Evolutionary conservation across 2,113 vertebrate species (phyloP), one percentile per base, ranked within the genome.

Genomic region (Sterrhoptilus dennistouni): DNA sequence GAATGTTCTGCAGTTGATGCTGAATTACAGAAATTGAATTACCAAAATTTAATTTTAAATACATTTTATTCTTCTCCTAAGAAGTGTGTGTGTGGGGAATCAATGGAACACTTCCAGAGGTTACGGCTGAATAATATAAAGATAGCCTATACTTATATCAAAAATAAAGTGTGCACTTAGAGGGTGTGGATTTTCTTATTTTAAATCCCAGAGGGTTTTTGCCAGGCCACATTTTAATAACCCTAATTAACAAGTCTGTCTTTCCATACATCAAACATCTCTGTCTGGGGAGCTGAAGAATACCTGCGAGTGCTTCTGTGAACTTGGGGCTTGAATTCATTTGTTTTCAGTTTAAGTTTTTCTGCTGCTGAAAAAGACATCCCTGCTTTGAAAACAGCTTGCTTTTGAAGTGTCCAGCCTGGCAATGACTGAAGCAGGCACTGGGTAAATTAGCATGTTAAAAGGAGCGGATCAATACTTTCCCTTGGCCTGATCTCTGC

Each of bases 361-460:
- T 95, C 86, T 87, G 59, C 83, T 82, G 83, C 89, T 98, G 97
- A 97, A 98, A 97, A 97, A 97, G 96, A 97, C 89, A 95, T 98
- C 29, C 8, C 52, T 77, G 79, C 97, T 98, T 98, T 98, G 95
- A 98, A 98, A 98, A 97, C 95, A 97, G 96, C 97, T 98, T 95
- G 90, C 96, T 98, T 99, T 99, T 98, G 98, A 99, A 99, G 98
- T 92, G 92, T 95, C 96, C 91, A 19, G 95, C 64, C 95, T 97
- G 98, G 96, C 95, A 97, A 77, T 96, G 98, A 98, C 97, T 98
- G 98, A 98, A 98, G 98, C 97, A 96, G 97, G 97, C 96, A 95
- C 93, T 93, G 90, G 98, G 98, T 93, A 98, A 98, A 99, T 99
- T 98, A 98, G 97, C 98, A 98, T 99, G 97, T 98, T 98, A 98